Conservation (phyloP, 2,113 vertebrate genomes). For the Seriola aureovittata region DNA sequence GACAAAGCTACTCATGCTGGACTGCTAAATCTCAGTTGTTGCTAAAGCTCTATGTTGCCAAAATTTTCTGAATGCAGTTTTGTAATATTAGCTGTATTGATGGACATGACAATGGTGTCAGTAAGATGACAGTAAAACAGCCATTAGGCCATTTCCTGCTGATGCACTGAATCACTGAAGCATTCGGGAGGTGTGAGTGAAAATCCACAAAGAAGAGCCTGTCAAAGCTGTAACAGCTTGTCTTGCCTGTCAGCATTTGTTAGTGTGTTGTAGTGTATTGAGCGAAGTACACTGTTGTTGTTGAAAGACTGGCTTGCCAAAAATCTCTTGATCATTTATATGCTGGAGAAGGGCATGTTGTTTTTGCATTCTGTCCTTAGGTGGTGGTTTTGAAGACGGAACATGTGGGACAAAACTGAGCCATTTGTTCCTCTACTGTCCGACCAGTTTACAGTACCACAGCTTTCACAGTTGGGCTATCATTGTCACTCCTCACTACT, state of each 20-base stretch:
- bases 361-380: conserved; percentile 16
- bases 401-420: conserved; percentile 22
- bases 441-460: conserved; percentile 4
- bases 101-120: neutral
- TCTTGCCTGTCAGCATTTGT: conserved; percentile 40
- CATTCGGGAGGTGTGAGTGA: conserved; percentile 31
- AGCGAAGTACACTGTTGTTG: conserved; percentile 13
- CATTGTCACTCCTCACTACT: conserved; percentile 5
- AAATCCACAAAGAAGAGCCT: conserved; percentile 9
- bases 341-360: conserved; percentile 1
- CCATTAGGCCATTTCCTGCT: neutral
- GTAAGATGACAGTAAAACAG: neutral
- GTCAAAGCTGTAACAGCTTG: conserved; percentile 49
- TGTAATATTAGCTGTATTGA: neutral
- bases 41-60: neutral
- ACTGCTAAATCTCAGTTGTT: neutral
- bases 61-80: neutral
- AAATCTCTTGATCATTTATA: conserved; percentile 33
- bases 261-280: conserved; percentile 24
- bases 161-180: conserved; percentile 9
- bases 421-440: conserved; percentile 35
- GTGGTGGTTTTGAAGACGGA: conserved; percentile 22
- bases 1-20: neutral
- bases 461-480: conserved; percentile 9
- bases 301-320: conserved; percentile 9